Conservation (phyloP, 2,113 vertebrate genomes). For the Hydropotes inermis region DNA sequence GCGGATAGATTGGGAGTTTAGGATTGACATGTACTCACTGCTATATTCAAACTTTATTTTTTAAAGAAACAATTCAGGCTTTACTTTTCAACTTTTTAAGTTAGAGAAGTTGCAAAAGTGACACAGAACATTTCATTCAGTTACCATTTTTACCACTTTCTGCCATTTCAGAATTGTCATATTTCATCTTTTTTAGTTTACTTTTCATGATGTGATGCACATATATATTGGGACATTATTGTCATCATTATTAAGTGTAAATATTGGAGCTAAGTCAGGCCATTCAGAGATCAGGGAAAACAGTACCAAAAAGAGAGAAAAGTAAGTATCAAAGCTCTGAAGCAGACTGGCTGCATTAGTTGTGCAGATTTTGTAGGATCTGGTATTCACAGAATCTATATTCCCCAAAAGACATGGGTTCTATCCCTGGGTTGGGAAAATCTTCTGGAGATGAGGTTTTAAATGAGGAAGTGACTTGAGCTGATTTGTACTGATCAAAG, state of each 20-base stretch:
- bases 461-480: not conserved
- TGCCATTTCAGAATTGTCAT: not conserved
- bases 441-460: not conserved
- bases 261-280: not conserved
- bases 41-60: not conserved
- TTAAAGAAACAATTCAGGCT: not conserved
- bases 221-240: not conserved
- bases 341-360: not conserved
- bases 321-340: not conserved
- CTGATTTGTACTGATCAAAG: not conserved
- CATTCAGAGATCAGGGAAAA: not conserved
- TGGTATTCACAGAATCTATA: not conserved
- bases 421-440: not conserved
- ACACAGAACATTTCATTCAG: not conserved
- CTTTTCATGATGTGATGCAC: not conserved
- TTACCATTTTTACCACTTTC: not conserved
- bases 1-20: not conserved
- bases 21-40: not conserved
- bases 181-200: not conserved
- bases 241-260: not conserved
- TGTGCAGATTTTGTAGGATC: not conserved
- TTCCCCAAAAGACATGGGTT: not conserved
- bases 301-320: not conserved
- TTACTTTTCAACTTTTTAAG: not conserved
- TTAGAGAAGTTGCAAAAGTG: not conserved